These are phyloP conservation scores for Macroglossus sobrinus DNA, from an alignment of 2,113 vertebrate genomes.

Conservation along the genomic window DNA sequence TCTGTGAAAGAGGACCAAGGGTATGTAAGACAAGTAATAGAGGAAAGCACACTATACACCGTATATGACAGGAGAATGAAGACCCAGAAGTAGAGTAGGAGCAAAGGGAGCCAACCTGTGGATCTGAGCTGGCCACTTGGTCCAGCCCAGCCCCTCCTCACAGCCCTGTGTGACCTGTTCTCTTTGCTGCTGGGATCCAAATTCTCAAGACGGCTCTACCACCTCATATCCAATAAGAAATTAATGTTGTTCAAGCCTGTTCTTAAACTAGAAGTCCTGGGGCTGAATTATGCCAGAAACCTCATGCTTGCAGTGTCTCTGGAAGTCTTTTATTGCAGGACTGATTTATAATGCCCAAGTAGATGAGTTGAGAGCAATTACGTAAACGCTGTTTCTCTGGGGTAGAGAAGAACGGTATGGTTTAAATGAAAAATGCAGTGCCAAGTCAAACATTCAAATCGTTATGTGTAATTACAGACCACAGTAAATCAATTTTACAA, in stretches of 20 bases:
- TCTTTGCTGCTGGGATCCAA: background rate
- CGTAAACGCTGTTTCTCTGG: constrained; percentile 36
- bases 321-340: constrained; percentile 48
- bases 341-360: constrained; percentile 63
- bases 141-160: background rate
- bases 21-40: background rate
- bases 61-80: background rate
- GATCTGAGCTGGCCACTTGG: background rate
- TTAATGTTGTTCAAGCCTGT: background rate
- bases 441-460: constrained; percentile 62
- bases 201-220: background rate
- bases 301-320: background rate
- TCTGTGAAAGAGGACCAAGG: background rate
- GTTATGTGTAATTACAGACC: constrained; percentile 58
- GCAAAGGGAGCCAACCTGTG: background rate
- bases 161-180: fast-evolving
- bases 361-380: constrained; percentile 52
- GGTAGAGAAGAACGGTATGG: background rate
- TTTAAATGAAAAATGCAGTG: constrained; percentile 60
- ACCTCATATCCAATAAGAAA: background rate
- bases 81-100: background rate
- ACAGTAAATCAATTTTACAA: constrained; percentile 57
- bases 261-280: background rate
- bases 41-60: background rate
- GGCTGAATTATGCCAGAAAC: constrained; percentile 13